These are phyloP conservation scores for Agrochola circellaris DNA, from an alignment of 2,888 invertebrate genomes.

Conservation along the genomic window DNA sequence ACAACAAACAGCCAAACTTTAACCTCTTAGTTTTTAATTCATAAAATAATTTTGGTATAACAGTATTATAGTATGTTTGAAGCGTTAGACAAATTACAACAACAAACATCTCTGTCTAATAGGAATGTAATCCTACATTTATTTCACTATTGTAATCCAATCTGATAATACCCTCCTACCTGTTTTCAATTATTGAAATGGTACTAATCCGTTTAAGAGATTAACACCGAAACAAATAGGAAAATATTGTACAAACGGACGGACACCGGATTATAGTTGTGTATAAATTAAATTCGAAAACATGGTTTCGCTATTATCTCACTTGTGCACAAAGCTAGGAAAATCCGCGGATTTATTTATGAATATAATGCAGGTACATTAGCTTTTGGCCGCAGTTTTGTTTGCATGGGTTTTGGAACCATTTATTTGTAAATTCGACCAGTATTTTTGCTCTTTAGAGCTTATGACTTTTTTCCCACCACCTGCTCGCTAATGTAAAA, in stretches of 20 bases:
- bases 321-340: constrained; percentile 45
- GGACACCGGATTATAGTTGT: constrained; percentile 58
- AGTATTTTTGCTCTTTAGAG: background rate
- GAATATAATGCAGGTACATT: constrained; percentile 28
- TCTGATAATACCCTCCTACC: constrained; percentile 48
- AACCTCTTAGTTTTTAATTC: background rate
- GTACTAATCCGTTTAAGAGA: constrained; percentile 71
- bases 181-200: constrained; percentile 67
- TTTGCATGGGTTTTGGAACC: constrained; percentile 19
- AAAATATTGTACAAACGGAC: constrained; percentile 66
- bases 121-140: constrained; percentile 29
- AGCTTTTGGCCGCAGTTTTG: constrained; percentile 20
- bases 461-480: background rate
- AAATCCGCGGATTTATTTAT: constrained; percentile 50
- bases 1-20: background rate
- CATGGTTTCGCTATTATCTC: constrained; percentile 62
- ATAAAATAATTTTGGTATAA: background rate
- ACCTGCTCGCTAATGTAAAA: background rate
- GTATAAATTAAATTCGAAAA: constrained; percentile 62
- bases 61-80: background rate
- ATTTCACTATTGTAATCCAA: constrained; percentile 49
- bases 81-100: background rate
- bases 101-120: constrained; percentile 12
- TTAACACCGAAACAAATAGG: constrained; percentile 72
- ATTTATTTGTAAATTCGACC: constrained; percentile 5